Percentiles rank a stretch among this genome's conserved stretches.
These are phyloP conservation scores for Loxodonta africana DNA, from an alignment of 2,113 vertebrate species.

Conservation along the genomic window DNA sequence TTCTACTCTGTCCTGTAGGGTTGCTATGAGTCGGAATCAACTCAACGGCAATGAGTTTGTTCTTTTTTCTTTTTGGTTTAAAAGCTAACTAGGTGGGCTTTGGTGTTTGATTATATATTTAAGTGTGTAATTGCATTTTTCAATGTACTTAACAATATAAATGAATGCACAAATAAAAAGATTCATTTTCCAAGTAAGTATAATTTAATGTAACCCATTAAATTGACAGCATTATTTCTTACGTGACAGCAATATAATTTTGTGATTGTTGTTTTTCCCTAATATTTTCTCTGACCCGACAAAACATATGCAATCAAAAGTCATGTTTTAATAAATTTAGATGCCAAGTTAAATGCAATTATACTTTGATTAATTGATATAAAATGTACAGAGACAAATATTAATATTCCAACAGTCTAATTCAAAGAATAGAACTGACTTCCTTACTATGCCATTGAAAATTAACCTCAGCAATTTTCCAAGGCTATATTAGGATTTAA, in stretches of 20 bases:
- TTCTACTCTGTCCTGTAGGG: too few species aligned
- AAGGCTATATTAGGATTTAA: constrained; percentile 19
- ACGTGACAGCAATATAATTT: background rate
- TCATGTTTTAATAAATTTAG: constrained; percentile 18
- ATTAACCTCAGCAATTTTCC: constrained; percentile 42
- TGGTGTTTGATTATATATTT: constrained; percentile 64
- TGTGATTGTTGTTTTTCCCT: constrained; percentile 11
- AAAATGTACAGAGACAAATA: constrained; percentile 26
- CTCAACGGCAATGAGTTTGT: too few species aligned
- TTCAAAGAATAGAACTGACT: constrained; percentile 23
- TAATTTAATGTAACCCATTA: background rate
- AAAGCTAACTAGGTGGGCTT: constrained; percentile 47
- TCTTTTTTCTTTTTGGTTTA: background rate
- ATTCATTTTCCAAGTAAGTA: background rate
- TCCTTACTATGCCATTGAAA: constrained; percentile 12
- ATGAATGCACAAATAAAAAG: constrained; percentile 17
- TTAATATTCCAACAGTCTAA: background rate
- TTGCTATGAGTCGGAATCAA: too few species aligned
- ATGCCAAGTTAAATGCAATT: constrained; percentile 47
- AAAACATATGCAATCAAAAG: background rate
- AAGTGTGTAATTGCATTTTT: constrained; percentile 75
- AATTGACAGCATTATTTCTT: background rate
- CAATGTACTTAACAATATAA: constrained; percentile 68
- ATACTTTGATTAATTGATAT: constrained; percentile 26
- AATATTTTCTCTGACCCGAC: constrained; percentile 9